These are phyloP conservation scores for Tryphoninae sp. DNA, from an alignment of 2,888 invertebrate genomes.

Conservation along the genomic window DNA sequence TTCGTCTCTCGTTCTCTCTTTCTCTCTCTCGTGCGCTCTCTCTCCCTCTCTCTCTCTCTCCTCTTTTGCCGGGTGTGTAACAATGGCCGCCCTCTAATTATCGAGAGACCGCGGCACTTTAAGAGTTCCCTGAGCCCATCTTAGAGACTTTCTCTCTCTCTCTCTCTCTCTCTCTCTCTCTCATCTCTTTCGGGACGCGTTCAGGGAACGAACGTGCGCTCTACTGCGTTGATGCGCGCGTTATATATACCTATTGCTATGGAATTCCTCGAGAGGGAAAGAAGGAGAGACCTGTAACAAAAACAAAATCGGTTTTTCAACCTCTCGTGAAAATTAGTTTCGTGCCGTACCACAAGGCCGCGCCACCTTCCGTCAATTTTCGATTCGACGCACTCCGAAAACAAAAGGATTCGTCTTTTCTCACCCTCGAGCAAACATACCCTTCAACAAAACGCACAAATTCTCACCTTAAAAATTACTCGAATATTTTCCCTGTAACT, in stretches of 20 bases:
- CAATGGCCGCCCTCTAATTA: conserved; percentile 81
- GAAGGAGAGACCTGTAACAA: conserved; percentile 33
- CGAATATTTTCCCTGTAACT: not conserved
- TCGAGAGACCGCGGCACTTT: conserved; percentile 80
- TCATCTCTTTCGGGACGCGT: conserved; percentile 30
- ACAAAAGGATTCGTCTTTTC: conserved; percentile 1
- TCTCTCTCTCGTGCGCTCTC: not conserved
- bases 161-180: conserved; percentile 68
- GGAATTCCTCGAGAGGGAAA: conserved; percentile 22
- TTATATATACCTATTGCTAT: conserved; percentile 17
- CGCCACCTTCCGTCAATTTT: conserved; percentile 26
- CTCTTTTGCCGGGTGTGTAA: conserved; percentile 73
- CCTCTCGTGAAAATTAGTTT: conserved; percentile 74
- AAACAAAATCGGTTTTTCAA: conserved; percentile 71
- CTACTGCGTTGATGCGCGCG: not conserved
- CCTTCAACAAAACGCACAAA: too few species aligned
- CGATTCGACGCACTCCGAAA: conserved; percentile 35
- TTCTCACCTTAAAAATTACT: not conserved
- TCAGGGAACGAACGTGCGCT: conserved; percentile 42
- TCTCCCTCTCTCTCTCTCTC: conserved; percentile 57
- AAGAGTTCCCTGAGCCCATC: conserved; percentile 77
- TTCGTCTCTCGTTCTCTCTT: conserved; percentile 40
- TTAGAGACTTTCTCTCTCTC: conserved; percentile 65
- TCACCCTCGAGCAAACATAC: conserved; percentile 2
- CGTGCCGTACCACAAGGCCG: conserved; percentile 52